A percentile compares a stretch with the other conserved stretches of the same genome.
phyloP scores from a whole-genome alignment of 2,888 invertebrate genomes.

The Ectemnius cavifrons region DNA sequence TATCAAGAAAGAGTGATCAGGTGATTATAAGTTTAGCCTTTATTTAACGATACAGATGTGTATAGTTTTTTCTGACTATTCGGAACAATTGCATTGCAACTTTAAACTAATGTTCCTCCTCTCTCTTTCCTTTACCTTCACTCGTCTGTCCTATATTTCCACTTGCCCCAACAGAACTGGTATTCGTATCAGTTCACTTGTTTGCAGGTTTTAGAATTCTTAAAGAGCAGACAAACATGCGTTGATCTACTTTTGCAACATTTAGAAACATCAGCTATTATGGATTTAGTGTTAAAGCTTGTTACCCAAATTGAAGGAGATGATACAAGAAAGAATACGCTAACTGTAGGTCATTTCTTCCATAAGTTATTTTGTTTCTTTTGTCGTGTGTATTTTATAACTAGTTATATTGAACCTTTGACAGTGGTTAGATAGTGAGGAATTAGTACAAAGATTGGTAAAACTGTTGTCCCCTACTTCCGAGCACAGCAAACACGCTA shows the following conservation, averaged over 20 bases:
- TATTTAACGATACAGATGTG: neutral
- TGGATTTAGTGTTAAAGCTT: constrained; percentile 93
- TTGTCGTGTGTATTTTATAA: neutral
- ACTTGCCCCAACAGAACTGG: constrained; percentile 85
- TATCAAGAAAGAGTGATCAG: constrained; percentile 92
- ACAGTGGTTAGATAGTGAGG: constrained; percentile 94
- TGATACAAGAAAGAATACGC: constrained; percentile 85
- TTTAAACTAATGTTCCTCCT: constrained; percentile 68
- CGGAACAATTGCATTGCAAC: constrained; percentile 8
- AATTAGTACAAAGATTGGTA: constrained; percentile 90
- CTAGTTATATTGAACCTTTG: constrained; percentile 47
- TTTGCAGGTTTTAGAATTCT: constrained; percentile 94
- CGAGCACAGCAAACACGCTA: constrained; percentile 88
- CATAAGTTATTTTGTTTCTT: neutral
- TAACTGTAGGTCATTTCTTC: constrained; percentile 80
- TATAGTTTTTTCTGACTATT: constrained; percentile 10
- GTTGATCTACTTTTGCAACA: constrained; percentile 92
- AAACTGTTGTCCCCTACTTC: constrained; percentile 83
- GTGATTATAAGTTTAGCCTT: constrained; percentile 77
- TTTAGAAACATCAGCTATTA: constrained; percentile 95
- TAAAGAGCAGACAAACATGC: constrained; percentile 92
- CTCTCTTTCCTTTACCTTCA: neutral
- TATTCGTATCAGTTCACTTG: constrained; percentile 95
- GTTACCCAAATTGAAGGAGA: constrained; percentile 89
- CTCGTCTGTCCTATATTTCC: constrained; percentile 28